phyloP scores from a whole-genome alignment of 2,113 vertebrate genomes.

The Dendropsophus ebraccatus region DNA sequence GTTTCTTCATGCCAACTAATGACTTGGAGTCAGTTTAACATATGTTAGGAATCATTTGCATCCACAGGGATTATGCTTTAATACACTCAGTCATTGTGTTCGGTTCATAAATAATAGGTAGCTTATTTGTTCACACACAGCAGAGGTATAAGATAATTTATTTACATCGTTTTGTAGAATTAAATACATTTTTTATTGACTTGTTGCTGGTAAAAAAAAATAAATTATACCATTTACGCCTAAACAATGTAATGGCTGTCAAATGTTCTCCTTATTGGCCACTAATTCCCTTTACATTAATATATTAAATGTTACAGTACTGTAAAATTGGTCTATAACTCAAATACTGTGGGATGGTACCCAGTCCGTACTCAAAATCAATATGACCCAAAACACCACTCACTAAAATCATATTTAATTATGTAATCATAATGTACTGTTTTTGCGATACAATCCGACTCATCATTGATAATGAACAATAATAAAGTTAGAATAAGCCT shows the following conservation, averaged over 20 bases:
- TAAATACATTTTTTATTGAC: not conserved
- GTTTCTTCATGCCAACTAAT: slow-evolving; percentile 14
- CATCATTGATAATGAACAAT: no score
- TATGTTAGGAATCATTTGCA: not conserved
- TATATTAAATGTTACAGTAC: not conserved
- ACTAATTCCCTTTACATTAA: not conserved
- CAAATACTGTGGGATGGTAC: no score
- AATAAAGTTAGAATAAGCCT: no score
- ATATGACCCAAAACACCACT: no score
- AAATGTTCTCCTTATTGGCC: not conserved
- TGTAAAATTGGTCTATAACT: not conserved
- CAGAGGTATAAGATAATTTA: not conserved
- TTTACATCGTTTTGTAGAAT: not conserved
- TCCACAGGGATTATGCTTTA: slow-evolving; percentile 19
- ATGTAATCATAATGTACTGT: no score
- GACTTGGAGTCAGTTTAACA: slow-evolving; percentile 42
- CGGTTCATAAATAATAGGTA: slow-evolving; percentile 1
- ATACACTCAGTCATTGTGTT: slow-evolving; percentile 20
- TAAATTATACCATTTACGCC: not conserved
- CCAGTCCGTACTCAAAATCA: no score
- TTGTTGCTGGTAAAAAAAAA: not conserved
- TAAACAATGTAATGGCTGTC: not conserved
- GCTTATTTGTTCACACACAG: not conserved
- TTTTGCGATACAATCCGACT: no score
- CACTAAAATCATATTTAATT: no score